phyloP scores from a whole-genome alignment of 2,113 vertebrate genomes.

The Phalacrocorax aristotelis region DNA sequence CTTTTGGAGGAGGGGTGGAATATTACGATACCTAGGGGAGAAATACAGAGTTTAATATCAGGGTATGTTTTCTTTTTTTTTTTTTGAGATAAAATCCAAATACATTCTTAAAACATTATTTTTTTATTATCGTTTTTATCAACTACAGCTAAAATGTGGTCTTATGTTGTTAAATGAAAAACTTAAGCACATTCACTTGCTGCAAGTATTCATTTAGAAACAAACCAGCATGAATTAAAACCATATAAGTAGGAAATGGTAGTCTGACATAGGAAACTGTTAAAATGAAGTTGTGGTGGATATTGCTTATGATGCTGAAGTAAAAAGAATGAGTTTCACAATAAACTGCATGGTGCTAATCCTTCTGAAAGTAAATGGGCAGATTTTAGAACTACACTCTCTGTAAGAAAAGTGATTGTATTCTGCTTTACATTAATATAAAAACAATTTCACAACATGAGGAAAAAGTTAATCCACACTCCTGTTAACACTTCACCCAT shows the following conservation, averaged over 20 bases:
- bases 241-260: neutral
- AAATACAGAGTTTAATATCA: constrained; percentile 6
- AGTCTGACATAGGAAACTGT: neutral
- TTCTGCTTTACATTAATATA: constrained; percentile 19
- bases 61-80: neutral
- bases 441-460: neutral
- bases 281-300: neutral
- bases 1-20: neutral
- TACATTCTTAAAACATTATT: neutral
- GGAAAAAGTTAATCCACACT: constrained; percentile 4
- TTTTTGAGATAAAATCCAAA: neutral
- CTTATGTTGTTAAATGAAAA: neutral
- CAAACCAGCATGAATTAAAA: neutral
- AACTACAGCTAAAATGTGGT: neutral
- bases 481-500: constrained; percentile 5
- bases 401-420: neutral
- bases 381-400: neutral
- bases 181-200: neutral
- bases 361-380: neutral
- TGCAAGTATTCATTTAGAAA: neutral
- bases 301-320: neutral
- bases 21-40: neutral
- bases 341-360: neutral
- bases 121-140: neutral
- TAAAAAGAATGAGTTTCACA: neutral